These are phyloP conservation scores for Leptobrachium leishanense DNA, from an alignment of 2,113 vertebrate genomes.

Conservation along the genomic window DNA sequence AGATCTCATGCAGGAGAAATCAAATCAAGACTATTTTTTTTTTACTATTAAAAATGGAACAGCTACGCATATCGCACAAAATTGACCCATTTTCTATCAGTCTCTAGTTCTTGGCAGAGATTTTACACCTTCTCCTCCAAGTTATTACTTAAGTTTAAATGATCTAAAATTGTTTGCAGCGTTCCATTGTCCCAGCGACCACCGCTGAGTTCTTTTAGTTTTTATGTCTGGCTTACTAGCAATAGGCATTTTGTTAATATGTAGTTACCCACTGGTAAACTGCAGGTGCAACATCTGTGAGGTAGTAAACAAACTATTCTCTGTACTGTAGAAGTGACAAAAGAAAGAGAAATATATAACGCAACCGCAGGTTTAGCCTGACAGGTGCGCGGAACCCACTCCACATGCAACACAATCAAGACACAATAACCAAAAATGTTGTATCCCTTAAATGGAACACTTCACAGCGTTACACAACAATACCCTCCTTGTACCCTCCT, in stretches of 20 bases:
- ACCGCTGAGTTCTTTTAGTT: conserved; percentile 36
- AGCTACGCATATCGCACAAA: neutral
- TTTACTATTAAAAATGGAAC: neutral
- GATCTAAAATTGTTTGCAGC: conserved; percentile 46
- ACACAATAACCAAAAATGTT: conserved; percentile 36
- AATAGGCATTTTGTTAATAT: conserved; percentile 46
- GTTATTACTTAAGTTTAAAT: conserved; percentile 49
- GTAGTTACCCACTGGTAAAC: conserved; percentile 46
- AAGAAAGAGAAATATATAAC: conserved; percentile 40
- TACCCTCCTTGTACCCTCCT: neutral
- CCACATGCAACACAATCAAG: conserved; percentile 37
- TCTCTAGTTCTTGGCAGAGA: conserved; percentile 21
- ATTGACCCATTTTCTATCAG: conserved; percentile 10
- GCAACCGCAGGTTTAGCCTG: conserved; percentile 15
- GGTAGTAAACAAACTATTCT: conserved; percentile 47
- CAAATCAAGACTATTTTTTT: conserved; percentile 8
- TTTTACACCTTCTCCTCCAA: conserved; percentile 33
- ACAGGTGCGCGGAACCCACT: conserved; percentile 41
- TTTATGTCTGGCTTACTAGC: conserved; percentile 43
- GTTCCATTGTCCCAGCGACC: conserved; percentile 24
- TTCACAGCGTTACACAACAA: conserved; percentile 11
- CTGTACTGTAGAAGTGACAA: conserved; percentile 35
- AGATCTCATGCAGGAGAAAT: neutral
- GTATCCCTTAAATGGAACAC: conserved; percentile 28
- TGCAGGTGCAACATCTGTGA: conserved; percentile 40